Evolutionary conservation across 2,888 invertebrate genomes (phyloP).

Genomic region (Pseudolycoriella hygida): DNA sequence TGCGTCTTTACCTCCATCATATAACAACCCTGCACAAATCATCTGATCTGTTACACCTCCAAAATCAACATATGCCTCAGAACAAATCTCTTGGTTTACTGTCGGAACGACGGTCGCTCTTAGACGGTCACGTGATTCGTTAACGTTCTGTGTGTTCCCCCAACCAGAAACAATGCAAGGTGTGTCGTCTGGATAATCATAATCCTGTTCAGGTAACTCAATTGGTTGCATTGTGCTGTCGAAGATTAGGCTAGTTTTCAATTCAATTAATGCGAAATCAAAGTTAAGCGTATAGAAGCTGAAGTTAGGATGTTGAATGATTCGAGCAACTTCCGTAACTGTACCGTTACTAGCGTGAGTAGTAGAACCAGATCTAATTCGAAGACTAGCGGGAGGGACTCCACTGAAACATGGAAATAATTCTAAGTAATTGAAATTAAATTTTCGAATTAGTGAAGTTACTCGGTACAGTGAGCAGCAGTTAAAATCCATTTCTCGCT

Average conservation of each 20-base stretch:
- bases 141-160: constrained; percentile 15
- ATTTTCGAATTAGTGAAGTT: no score
- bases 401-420: no score
- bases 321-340: constrained; percentile 30
- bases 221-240: no score
- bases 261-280: constrained; percentile 38
- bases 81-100: constrained; percentile 32
- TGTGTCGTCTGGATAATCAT: constrained; percentile 18
- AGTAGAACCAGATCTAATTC: no score
- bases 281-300: constrained; percentile 32
- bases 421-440: no score
- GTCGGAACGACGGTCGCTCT: constrained; percentile 37
- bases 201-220: constrained; percentile 26
- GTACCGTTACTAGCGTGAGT: constrained; percentile 31
- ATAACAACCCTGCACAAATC: no score
- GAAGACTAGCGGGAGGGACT: no score
- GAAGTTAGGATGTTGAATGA: constrained; percentile 35
- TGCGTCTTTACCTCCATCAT: no score
- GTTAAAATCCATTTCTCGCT: constrained; percentile 23
- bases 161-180: constrained; percentile 25
- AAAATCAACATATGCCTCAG: constrained; percentile 28
- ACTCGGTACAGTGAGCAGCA: constrained; percentile 28
- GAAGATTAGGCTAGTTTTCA: constrained; percentile 32
- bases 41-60: constrained; percentile 32
- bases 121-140: constrained; percentile 21